Base-by-base conservation (phyloP, 2,113 vertebrate species). In the Puffinus mauretanicus region DNA sequence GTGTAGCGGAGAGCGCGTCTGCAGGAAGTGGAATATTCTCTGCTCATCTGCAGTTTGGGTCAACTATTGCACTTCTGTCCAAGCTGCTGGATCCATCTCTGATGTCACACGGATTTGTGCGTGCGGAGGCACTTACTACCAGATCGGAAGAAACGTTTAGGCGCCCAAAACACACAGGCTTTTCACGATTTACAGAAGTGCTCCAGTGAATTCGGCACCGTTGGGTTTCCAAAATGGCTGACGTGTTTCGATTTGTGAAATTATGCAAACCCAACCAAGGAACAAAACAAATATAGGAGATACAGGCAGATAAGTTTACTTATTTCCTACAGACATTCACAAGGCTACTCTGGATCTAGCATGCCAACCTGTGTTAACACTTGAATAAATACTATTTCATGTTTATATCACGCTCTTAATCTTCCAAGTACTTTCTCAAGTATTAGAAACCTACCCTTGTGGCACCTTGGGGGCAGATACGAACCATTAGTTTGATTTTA, bases 51-150 rank as follows among this genome's bases (percentile, higher is more conserved):
- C 29, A 34, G 1, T 36, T 8, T 19, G 49, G 82, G 82, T 19
- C 79, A 65, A 21, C 6, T 7, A 3, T 2, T 24, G n/a, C 26
- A 9, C 7, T 62, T 66, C 5, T 16, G 7, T 3, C 21, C 38
- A 7, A 42, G 62, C 58, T 70, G 58, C 52, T 17, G 69, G 27
- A 32, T 30, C 57, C 13, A 1, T 11, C n/a, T 46, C 13, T 12
- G 18, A 11, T 0, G 24, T 24, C 15, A 25, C 57, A 7, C 0
- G 4, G 44, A 22, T 22, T 9, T 10, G 32, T 11, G 38, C 0
- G n/a, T 6, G 47, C 66, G 57, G 24, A 52, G 30, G 72, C 40
- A 51, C 16, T 20, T 1, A 0, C 6, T 8, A 4, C 51, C 17
- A 8, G 10, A 6, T 7, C 13, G 10, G 57, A 30, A 42, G 47